A percentile compares a stretch with the other conserved stretches of the same genome.
Evolutionary conservation across 2,113 vertebrate species (phyloP).

Genomic region (Protobothrops flavoviridis): DNA sequence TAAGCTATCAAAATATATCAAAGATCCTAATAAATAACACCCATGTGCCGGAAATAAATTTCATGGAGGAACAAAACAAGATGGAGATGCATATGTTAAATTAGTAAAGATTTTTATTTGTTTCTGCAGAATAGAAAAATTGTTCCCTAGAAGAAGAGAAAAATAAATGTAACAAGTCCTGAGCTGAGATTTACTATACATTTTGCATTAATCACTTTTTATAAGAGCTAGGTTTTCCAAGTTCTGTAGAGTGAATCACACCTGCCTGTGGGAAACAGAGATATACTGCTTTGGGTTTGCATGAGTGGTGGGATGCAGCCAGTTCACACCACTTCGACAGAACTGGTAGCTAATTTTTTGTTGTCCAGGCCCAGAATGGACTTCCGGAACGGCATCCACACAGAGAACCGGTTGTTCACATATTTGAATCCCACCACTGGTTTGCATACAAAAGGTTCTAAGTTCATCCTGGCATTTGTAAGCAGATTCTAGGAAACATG

Average conservation of each 20-base stretch:
- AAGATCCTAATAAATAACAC: background rate
- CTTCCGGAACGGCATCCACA: too few species aligned
- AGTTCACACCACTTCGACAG: too few species aligned
- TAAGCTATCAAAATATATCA: slow-evolving; percentile 8
- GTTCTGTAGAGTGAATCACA: background rate
- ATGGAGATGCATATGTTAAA: background rate
- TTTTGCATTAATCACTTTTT: background rate
- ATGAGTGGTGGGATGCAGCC: too few species aligned
- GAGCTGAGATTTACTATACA: background rate
- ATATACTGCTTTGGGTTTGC: background rate
- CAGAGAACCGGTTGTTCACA: too few species aligned
- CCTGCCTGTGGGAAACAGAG: background rate
- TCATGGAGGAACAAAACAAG: background rate
- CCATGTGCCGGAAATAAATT: slow-evolving; percentile 11
- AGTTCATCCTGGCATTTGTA: background rate
- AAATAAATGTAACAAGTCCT: background rate
- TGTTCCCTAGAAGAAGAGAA: background rate
- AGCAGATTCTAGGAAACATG: background rate
- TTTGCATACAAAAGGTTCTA: background rate
- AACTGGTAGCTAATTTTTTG: too few species aligned
- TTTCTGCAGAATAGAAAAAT: background rate
- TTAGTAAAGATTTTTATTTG: background rate
- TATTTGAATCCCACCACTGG: background rate
- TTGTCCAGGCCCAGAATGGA: too few species aligned
- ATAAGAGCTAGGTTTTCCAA: background rate